Conservation (phyloP, 2,797 vertebrate species). For the Paedocypris micromegethes region DNA sequence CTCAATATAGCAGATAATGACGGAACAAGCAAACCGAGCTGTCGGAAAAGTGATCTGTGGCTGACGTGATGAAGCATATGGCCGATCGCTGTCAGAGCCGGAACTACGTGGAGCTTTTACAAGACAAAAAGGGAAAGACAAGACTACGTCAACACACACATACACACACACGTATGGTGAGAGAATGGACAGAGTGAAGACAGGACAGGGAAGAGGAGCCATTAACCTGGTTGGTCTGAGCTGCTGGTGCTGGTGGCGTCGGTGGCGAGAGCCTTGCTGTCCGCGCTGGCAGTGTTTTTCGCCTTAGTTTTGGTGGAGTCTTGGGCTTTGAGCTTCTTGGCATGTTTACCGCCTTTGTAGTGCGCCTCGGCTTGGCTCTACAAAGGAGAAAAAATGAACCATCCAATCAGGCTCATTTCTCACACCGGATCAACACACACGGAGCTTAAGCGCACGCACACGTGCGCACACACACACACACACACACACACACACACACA, state of each 20-base stretch:
- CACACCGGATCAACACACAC: conserved; percentile 61
- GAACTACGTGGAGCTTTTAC: not conserved
- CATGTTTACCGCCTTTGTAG: conserved; percentile 98
- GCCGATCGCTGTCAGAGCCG: not conserved
- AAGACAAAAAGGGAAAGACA: not conserved
- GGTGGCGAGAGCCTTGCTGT: conserved; percentile 74
- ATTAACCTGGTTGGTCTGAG: conserved; percentile 87
- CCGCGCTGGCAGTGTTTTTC: conserved; percentile 77
- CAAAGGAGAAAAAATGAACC: conserved; percentile 79
- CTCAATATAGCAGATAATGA: conserved; percentile 17
- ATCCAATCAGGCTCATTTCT: conserved; percentile 72
- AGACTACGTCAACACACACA: not conserved
- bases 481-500: conserved; percentile 25
- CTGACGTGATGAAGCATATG: conserved; percentile 13
- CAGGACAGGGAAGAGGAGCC: conserved; percentile 56
- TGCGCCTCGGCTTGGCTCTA: conserved; percentile 98
- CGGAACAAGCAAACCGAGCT: conserved; percentile 10
- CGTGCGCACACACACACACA: conserved; percentile 52
- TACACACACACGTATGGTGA: conserved; percentile 3
- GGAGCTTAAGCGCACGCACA: conserved; percentile 53
- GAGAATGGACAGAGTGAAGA: not conserved
- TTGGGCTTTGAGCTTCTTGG: conserved; percentile 98
- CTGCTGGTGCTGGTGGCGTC: conserved; percentile 58
- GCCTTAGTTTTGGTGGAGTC: conserved; percentile 89
- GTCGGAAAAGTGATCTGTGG: conserved; percentile 28